Conservation (phyloP, 2,888 invertebrate species). For the Chaitophorus viminalis region DNA sequence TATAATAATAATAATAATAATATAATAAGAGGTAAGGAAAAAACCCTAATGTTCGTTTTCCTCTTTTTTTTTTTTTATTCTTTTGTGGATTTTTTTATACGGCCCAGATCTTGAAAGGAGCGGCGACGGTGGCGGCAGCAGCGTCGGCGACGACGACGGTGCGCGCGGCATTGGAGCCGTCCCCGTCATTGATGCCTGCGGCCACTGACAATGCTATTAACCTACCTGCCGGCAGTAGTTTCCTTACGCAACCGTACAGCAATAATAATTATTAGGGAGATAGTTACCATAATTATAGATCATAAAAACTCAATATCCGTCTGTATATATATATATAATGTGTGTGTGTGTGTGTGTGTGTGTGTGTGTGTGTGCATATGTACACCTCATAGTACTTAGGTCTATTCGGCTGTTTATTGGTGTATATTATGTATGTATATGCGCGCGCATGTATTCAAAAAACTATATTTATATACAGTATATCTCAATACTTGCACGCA, state of each 20-base stretch:
- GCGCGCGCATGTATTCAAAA: not conserved
- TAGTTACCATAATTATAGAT: slow-evolving; percentile 62
- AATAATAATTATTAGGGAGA: slow-evolving; percentile 59
- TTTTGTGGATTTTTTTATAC: not conserved
- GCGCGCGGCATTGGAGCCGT: slow-evolving; percentile 31
- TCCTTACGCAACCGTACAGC: slow-evolving; percentile 34
- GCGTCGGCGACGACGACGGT: not conserved
- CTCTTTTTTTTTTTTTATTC: slow-evolving; percentile 9
- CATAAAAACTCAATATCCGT: slow-evolving; percentile 62
- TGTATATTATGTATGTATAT: not conserved
- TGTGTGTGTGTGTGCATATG: not conserved
- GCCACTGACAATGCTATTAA: slow-evolving; percentile 59
- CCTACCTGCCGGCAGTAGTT: slow-evolving; percentile 58
- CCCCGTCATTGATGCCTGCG: slow-evolving; percentile 51
- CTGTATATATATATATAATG: slow-evolving; percentile 6
- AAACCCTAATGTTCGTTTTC: slow-evolving; percentile 40
- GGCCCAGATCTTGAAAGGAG: slow-evolving; percentile 34
- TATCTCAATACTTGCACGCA: not conserved
- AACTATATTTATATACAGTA: not conserved
- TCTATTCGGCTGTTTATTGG: slow-evolving; percentile 34
- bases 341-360: too few relatives aligned
- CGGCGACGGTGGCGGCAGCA: not conserved
- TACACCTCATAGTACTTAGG: slow-evolving; percentile 23
- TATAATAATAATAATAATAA: slow-evolving; percentile 14
- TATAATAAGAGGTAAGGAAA: not conserved